Evolutionary conservation across 2,113 vertebrate species (phyloP).

Genomic region (Atractosteus spatula): DNA sequence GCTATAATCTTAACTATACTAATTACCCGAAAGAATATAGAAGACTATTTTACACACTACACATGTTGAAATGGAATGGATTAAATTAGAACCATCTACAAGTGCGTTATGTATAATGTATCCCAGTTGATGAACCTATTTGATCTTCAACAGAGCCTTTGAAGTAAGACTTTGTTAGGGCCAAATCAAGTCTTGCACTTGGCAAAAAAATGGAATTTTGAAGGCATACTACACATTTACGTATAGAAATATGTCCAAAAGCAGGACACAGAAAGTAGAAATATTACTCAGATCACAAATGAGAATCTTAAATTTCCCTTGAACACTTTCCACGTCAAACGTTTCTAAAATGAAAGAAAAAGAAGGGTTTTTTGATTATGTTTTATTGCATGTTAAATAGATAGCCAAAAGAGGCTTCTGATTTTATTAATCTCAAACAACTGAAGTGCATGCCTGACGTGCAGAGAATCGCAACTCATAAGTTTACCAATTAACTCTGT

Average conservation of each 20-base stretch:
- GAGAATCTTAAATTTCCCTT: background rate
- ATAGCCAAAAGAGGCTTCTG: background rate
- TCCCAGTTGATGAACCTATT: background rate
- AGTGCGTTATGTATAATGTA: background rate
- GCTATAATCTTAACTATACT: no score
- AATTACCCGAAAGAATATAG: background rate
- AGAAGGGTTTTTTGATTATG: background rate
- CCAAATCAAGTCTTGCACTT: background rate
- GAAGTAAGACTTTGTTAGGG: constrained; percentile 4
- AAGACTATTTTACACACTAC: background rate
- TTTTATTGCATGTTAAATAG: background rate
- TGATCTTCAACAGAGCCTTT: constrained; percentile 13
- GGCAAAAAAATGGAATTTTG: background rate
- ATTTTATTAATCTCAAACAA: background rate
- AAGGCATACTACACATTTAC: background rate
- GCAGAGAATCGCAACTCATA: no score
- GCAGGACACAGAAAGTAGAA: background rate
- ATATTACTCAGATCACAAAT: background rate
- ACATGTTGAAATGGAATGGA: background rate
- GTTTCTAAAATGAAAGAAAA: background rate
- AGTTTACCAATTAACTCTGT: no score
- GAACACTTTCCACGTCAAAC: background rate
- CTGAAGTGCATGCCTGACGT: no score
- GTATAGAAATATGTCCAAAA: background rate
- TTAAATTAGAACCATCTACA: background rate